phyloP scores from a whole-genome alignment of 2,797 vertebrate genomes.

The Podarcis siculus region DNA sequence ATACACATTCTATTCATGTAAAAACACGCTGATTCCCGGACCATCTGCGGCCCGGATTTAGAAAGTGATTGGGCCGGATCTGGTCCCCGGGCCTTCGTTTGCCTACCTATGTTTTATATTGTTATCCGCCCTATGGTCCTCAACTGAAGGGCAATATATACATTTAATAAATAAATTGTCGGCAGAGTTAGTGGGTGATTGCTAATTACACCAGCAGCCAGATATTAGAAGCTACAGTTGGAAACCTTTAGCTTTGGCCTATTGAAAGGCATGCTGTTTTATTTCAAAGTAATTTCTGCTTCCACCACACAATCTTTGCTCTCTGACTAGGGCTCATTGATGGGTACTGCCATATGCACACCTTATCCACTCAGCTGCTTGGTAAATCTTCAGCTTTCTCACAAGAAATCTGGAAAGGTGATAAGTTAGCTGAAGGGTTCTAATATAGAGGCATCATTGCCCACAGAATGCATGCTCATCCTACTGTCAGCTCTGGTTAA shows the following conservation, averaged over 20 bases:
- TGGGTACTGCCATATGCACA: not conserved
- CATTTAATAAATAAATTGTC: too few species aligned
- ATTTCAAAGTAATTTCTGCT: not conserved
- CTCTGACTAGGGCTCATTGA: too few species aligned
- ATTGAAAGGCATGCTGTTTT: not conserved
- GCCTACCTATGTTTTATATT: too few species aligned
- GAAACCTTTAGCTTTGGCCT: not conserved
- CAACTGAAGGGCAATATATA: too few species aligned
- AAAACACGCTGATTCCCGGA: too few species aligned
- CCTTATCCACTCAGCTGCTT: not conserved
- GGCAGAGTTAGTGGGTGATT: not conserved
- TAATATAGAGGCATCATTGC: not conserved
- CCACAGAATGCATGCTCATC: not conserved
- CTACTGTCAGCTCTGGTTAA: not conserved
- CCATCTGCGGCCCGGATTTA: too few species aligned
- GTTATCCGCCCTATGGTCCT: too few species aligned
- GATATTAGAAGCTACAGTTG: not conserved
- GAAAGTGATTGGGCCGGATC: too few species aligned
- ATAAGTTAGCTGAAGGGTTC: not conserved
- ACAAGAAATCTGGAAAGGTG: not conserved
- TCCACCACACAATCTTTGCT: not conserved
- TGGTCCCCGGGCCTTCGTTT: too few species aligned
- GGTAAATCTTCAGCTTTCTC: not conserved
- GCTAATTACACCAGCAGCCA: not conserved
- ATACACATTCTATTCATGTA: too few species aligned